Conservation (phyloP, 2,888 invertebrate genomes). For the Pseudococcus jackbeardsleyi region DNA sequence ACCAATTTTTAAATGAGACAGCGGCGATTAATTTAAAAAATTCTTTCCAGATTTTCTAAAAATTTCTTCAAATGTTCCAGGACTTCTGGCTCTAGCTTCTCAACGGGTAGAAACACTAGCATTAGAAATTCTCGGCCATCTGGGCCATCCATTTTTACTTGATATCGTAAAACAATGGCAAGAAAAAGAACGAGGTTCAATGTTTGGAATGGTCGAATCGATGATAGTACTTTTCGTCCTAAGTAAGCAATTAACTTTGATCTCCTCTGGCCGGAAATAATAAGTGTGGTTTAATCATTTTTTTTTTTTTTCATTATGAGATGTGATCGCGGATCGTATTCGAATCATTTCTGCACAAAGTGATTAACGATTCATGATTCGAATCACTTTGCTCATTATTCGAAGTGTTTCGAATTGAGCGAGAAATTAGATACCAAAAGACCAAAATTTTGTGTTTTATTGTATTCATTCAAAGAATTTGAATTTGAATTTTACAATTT, state of each 20-base stretch:
- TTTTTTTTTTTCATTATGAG: background rate
- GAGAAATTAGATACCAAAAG: too few species aligned
- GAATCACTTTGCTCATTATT: too few species aligned
- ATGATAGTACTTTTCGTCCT: constrained; percentile 89
- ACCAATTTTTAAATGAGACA: too few species aligned
- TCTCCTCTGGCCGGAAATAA: too few species aligned
- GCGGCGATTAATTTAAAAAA: background rate
- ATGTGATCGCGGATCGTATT: background rate
- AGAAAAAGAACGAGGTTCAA: constrained; percentile 81
- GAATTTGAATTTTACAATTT: too few species aligned
- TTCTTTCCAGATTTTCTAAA: background rate
- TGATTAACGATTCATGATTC: too few species aligned
- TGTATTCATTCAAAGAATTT: too few species aligned
- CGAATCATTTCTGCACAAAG: too few species aligned
- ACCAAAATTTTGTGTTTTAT: too few species aligned
- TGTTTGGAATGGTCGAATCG: constrained; percentile 85
- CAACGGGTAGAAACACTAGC: constrained; percentile 89
- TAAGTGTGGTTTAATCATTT: too few species aligned
- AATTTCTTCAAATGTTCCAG: constrained; percentile 71
- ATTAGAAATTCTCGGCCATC: constrained; percentile 83
- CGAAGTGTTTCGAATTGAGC: too few species aligned
- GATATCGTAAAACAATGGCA: constrained; percentile 82
- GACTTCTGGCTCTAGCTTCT: constrained; percentile 92
- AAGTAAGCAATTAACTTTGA: constrained; percentile 79
- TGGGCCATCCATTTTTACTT: constrained; percentile 74